phyloP scores from a whole-genome alignment of 2,888 invertebrate genomes.

The Chaitophorus viminalis region DNA sequence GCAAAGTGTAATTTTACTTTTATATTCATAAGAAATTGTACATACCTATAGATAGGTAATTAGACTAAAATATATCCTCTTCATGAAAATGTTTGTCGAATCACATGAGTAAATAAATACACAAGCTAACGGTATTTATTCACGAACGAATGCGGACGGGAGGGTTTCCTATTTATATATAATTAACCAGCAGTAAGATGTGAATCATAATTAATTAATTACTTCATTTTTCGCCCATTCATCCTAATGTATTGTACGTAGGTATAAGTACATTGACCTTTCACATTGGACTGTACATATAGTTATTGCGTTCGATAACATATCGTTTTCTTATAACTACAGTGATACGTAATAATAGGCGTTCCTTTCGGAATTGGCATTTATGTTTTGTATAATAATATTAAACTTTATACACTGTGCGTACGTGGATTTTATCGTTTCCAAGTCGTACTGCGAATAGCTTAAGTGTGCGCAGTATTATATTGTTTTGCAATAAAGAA shows the following conservation, averaged over 20 bases:
- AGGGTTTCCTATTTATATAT: neutral
- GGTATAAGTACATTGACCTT: neutral
- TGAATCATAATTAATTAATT: neutral
- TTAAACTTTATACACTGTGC: neutral
- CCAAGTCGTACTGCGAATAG: neutral
- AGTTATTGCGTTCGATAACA: too few species aligned
- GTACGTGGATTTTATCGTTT: slow-evolving; percentile 22
- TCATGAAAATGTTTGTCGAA: neutral
- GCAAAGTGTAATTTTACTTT: too few species aligned
- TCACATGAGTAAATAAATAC: neutral
- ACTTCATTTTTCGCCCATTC: neutral
- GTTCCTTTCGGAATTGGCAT: neutral
- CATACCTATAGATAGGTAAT: too few species aligned
- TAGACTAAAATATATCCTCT: slow-evolving; percentile 1
- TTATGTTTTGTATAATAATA: neutral
- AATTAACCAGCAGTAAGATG: neutral
- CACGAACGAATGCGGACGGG: neutral
- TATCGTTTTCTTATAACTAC: too few species aligned
- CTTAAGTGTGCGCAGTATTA: slow-evolving; percentile 14
- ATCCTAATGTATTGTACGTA: neutral
- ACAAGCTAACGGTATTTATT: neutral
- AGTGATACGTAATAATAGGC: too few species aligned
- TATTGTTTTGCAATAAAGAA: slow-evolving; percentile 38
- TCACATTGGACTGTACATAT: neutral
- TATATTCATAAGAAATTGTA: too few species aligned